phyloP scores from a whole-genome alignment of 2,888 invertebrate species.

The Pterobdella sp. region DNA sequence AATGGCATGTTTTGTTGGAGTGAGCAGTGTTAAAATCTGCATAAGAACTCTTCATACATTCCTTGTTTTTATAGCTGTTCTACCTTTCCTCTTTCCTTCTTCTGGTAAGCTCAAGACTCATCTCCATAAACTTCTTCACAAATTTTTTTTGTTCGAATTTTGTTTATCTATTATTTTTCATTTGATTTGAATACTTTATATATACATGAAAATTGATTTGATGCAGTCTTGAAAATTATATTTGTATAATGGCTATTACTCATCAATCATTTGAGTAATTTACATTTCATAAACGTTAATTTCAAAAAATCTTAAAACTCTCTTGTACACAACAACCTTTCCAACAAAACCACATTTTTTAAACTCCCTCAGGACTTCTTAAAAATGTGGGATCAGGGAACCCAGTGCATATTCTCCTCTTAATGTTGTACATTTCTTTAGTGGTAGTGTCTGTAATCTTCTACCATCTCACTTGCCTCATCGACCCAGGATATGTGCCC shows the following conservation, averaged over 20 bases:
- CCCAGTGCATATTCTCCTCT: neutral
- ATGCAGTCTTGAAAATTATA: too few species aligned
- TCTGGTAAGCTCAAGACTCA: too few species aligned
- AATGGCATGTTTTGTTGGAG: neutral
- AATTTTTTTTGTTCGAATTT: too few species aligned
- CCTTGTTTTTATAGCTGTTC: neutral
- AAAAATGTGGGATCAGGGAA: neutral
- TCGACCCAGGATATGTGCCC: conserved; percentile 37
- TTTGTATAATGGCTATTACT: too few species aligned
- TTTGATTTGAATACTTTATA: too few species aligned
- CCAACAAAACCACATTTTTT: neutral
- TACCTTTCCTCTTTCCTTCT: conserved; percentile 6
- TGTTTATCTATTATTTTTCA: too few species aligned
- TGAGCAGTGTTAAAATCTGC: neutral
- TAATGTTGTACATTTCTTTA: conserved; percentile 27
- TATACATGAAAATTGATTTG: too few species aligned
- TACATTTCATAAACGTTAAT: too few species aligned
- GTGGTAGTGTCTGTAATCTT: conserved; percentile 27
- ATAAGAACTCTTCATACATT: neutral
- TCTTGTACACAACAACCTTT: neutral
- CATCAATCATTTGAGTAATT: too few species aligned
- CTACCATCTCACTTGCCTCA: conserved; percentile 35
- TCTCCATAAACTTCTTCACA: too few species aligned
- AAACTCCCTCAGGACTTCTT: neutral
- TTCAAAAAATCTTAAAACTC: neutral